phyloP scores from a whole-genome alignment of 92 coral and sea anemone genomes.

The Desmophyllum pertusum region DNA sequence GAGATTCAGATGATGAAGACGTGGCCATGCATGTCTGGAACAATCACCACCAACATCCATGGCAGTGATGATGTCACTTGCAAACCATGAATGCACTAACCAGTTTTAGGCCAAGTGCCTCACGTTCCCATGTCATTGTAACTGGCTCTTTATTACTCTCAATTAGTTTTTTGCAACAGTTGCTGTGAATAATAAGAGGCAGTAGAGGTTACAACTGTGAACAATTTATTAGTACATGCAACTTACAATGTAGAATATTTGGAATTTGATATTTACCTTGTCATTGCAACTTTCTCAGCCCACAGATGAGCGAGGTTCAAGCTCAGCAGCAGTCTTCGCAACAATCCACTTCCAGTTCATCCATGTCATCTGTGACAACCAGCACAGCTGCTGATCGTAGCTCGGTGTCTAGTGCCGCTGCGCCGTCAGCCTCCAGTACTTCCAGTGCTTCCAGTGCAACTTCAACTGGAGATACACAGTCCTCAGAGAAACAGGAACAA shows the following conservation, averaged over 20 bases:
- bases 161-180: no score
- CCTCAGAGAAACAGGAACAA: slow-evolving; percentile 52
- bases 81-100: no score
- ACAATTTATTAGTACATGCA: no score
- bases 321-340: slow-evolving; percentile 36
- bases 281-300: neutral
- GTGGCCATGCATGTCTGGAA: no score
- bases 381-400: slow-evolving; percentile 38
- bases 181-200: no score
- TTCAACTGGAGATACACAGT: slow-evolving; percentile 41
- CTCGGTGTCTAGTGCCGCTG: slow-evolving; percentile 6
- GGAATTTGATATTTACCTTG: neutral
- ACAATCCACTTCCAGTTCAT: slow-evolving; percentile 7
- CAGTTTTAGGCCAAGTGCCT: no score
- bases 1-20: no score
- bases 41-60: no score
- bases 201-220: no score
- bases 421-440: slow-evolving; percentile 15
- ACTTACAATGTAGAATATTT: neutral
- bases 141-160: no score
- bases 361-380: slow-evolving; percentile 9
- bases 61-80: no score
- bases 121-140: no score
- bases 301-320: slow-evolving; percentile 50
- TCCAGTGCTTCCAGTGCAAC: slow-evolving; percentile 19